A percentile compares a stretch with the other conserved stretches of the same genome.
Evolutionary conservation across 2,888 invertebrate species (phyloP).

Genomic region (Eledona agricola): DNA sequence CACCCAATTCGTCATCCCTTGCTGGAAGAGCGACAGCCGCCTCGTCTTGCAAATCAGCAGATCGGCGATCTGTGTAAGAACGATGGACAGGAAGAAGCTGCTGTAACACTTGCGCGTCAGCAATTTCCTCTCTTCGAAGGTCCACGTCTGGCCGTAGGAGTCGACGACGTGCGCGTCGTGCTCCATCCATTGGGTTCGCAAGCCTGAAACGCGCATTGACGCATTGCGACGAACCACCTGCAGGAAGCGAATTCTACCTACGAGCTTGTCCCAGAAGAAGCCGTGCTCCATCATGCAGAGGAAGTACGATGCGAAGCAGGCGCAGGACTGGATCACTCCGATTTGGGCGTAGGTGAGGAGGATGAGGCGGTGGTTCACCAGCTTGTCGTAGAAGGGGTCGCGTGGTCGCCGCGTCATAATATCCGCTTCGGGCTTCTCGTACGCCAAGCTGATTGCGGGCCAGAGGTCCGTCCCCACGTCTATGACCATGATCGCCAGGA

Average conservation of each 20-base stretch:
- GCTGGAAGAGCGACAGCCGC: conserved; percentile 75
- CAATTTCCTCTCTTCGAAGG: conserved; percentile 71
- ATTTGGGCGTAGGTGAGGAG: conserved; percentile 87
- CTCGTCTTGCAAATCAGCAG: conserved; percentile 82
- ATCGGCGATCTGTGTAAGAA: conserved; percentile 81
- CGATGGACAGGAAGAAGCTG: conserved; percentile 81
- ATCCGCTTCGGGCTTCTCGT: conserved; percentile 78
- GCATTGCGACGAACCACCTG: not conserved
- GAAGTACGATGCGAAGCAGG: conserved; percentile 82
- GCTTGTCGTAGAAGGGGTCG: conserved; percentile 64
- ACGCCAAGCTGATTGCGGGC: conserved; percentile 81
- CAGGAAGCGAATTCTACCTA: conserved; percentile 36
- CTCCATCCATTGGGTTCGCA: conserved; percentile 79
- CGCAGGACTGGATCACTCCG: conserved; percentile 84
- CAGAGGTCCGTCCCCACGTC: conserved; percentile 75
- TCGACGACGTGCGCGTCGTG: conserved; percentile 71
- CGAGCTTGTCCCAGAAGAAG: conserved; percentile 73
- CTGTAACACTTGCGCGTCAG: conserved; percentile 80
- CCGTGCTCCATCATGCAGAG: conserved; percentile 82
- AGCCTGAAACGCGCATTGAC: conserved; percentile 40
- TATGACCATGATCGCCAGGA: conserved; percentile 36
- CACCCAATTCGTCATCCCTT: conserved; percentile 77
- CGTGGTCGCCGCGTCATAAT: conserved; percentile 74
- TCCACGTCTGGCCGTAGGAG: conserved; percentile 81
- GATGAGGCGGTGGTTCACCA: conserved; percentile 70